Conservation (phyloP, 2,797 vertebrate species). For the Tympanoctomys barrerae region DNA sequence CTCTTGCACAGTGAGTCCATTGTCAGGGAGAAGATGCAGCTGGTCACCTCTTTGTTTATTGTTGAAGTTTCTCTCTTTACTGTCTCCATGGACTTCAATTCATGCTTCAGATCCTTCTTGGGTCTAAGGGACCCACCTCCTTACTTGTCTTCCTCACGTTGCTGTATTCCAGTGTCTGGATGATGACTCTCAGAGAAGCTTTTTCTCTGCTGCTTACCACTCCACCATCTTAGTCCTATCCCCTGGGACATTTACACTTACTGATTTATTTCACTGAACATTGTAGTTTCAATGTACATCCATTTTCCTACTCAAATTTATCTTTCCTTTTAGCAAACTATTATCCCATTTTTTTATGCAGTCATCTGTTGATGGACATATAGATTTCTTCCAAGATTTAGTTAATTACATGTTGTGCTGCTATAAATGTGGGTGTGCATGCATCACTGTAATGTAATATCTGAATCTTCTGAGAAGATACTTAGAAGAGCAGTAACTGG, state of each 20-base stretch:
- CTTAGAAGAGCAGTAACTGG: neutral
- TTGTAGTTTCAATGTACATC: neutral
- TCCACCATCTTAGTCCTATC: too few relatives aligned
- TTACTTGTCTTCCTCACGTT: too few relatives aligned
- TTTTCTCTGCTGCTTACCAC: too few relatives aligned
- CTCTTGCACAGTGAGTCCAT: too few relatives aligned
- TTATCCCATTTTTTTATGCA: neutral
- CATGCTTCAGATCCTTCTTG: too few relatives aligned
- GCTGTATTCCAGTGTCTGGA: too few relatives aligned
- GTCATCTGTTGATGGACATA: neutral
- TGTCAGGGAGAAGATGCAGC: too few relatives aligned
- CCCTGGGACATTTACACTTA: neutral
- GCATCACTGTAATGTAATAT: neutral
- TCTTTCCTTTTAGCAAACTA: neutral
- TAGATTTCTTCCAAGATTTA: neutral
- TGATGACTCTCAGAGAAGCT: too few relatives aligned
- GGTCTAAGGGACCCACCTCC: too few relatives aligned
- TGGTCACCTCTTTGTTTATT: too few relatives aligned
- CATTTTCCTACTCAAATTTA: neutral
- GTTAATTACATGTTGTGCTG: neutral
- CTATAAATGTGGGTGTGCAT: neutral
- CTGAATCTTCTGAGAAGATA: neutral
- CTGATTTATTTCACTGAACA: neutral
- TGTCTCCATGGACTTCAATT: too few relatives aligned
- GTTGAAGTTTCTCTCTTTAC: too few relatives aligned